Base-by-base conservation (phyloP, 1,140 invertebrate genomes). In the Hormaphis cornu region DNA sequence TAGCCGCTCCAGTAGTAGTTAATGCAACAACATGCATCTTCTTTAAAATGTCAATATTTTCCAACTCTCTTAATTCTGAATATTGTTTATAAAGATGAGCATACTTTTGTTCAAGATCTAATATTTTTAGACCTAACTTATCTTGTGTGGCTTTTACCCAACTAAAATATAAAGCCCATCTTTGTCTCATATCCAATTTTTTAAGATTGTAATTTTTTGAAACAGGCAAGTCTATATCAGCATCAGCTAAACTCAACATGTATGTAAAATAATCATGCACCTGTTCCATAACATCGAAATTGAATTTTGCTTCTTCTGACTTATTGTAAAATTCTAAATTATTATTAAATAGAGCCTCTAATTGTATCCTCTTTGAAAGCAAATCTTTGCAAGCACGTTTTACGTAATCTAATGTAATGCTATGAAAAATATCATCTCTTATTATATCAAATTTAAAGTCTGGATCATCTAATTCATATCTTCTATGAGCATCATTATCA, bases 1-100 rank as follows among this genome's bases (percentile, higher is more conserved):
- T 82, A 6, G 89, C 88, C 1, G 89, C 89, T 52, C 84, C 86
- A 12, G 86, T 87, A 3, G 89, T 91, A 0, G 90, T 92, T 82
- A 91, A 86, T 10, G 87, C 89, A 35, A 91, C 76, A 16, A 90
- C 78, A 69, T 80, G 74, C 35, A 73, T 72, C 12, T 71, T 40
- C 14, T 54, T 58, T 30, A 74, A 63, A 28, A 71, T 46, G 20
- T 53, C 24, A 14, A 71, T 70, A 54, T 72, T 61, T 30, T 71
- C 54, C 1, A 71, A 24, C 16, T 71, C 42, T 53, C 18, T 71
- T 26, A 61, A 24, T 37, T 71, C 70, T 6, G 14, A 16, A 40
- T 48, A 71, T 20, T 50, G 70, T 37, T 71, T 61, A 33, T 48
- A 33, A 14, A 63, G 1, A 24, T 26, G 5, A 46, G 4, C 8